Evolutionary conservation across 2,113 vertebrate genomes (phyloP), one percentile per base, ranked within the genome.

Genomic region (Theropithecus gelada): DNA sequence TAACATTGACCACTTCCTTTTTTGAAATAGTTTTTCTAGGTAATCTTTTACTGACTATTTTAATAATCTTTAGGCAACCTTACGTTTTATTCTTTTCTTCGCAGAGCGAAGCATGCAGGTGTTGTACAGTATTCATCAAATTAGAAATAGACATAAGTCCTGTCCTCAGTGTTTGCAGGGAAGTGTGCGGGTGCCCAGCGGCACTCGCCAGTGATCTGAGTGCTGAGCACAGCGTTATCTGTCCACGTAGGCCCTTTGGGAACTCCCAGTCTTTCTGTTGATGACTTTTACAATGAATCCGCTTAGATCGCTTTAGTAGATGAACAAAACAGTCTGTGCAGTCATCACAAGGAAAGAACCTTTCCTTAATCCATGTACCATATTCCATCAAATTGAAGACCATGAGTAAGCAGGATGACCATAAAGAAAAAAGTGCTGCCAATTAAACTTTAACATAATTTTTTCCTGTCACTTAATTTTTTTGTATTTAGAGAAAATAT

Each of bases 11-110:
- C 32, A 45, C 18, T 45, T 45, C 25, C 61, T 93, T 55, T 40
- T 86, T 59, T 72, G 2, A 80, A 76, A 90, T 38, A 52, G 72
- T 48, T 93, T 93, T 94, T 43, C n/a, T 93, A 81, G 79, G 68
- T 75, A 75, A 5, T n/a, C 0, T 92, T 92, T 88, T 61, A 16
- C 70, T 95, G 87, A 61, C 12, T 35, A 1, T 90, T 96, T 93
- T 87, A 80, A 93, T 95, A 43, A 85, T 93, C 27, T 48, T 91
- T n/a, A 70, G 78, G 48, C 32, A 30, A 4, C 45, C 55, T 93
- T 57, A n/a, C 40, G 2, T 93, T n/a, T 85, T 78, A n/a, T 78
- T 75, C 32, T 91, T 73, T 79, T 76, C 87, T 90, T 50, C 84
- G 38, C 59, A 95, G 59, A 94, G 64, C 43, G 68, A 70, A 93